phyloP scores from a whole-genome alignment of 2,797 vertebrate species.

The Ibycter americanus region DNA sequence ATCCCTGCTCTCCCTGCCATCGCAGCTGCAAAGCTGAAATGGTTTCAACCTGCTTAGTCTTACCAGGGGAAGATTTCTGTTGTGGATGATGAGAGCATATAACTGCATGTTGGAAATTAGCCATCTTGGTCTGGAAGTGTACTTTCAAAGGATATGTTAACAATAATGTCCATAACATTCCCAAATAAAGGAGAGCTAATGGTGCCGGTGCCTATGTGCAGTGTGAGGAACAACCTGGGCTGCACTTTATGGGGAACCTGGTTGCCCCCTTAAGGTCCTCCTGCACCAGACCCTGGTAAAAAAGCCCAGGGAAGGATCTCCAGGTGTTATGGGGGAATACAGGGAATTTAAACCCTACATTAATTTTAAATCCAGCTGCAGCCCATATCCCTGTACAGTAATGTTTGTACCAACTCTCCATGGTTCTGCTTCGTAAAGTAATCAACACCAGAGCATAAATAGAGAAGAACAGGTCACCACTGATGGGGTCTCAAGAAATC shows the following conservation, averaged over 20 bases:
- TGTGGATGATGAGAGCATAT: background rate
- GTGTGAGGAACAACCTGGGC: background rate
- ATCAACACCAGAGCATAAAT: background rate
- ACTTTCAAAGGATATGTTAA: background rate
- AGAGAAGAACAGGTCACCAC: background rate
- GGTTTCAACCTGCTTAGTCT: constrained; percentile 23
- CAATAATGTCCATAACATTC: background rate
- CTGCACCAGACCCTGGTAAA: background rate
- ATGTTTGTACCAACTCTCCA: background rate
- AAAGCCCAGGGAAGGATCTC: background rate
- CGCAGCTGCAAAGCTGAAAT: background rate
- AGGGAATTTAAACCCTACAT: background rate
- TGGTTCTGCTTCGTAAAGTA: background rate
- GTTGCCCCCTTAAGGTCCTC: background rate
- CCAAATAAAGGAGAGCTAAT: background rate
- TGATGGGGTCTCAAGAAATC: background rate
- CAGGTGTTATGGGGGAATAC: background rate
- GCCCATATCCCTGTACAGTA: background rate
- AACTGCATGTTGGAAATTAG: background rate
- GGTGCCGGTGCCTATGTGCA: too few species aligned
- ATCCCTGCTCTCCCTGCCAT: background rate
- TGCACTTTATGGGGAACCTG: background rate
- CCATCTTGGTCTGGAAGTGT: background rate
- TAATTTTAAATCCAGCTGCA: background rate
- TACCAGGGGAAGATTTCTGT: background rate